Base-by-base conservation (phyloP, 2,797 vertebrate genomes). In the Coccyzus lansbergi region DNA sequence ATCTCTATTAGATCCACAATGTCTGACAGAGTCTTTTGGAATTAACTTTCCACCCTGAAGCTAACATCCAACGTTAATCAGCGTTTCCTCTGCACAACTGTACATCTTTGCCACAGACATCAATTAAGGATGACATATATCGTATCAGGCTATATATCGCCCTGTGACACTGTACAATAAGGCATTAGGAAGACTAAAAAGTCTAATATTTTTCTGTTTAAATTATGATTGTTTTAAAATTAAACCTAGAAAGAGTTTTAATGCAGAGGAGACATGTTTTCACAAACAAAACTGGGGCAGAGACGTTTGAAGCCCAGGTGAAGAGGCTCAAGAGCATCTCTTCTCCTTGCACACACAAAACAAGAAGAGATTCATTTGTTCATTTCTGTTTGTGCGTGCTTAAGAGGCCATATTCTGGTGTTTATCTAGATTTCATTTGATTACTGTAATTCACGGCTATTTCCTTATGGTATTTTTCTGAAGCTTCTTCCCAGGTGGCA, bases 401-500 rank as follows among this genome's bases (percentile, higher is more conserved):
- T 78, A 51, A 40, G 31, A 88, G 22, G 33, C 16, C 52, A 33
- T 16, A 33, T 53, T 74, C 44, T 62, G 87, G 16, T 52, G 9
- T 71, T 80, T 70, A 51, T 53, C 48, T 88, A 53, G 31, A 68
- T 63, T 59, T 77, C 10, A 38, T 33, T 70, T 74, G 4, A 82
- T 65, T 71, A 38, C 29, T 79, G 28, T 28, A 86, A 83, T 60
- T 71, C 17, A 52, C 46, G 0, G 56, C 7, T 63, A 68, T 64
- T 81, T 93, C 40, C 25, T 67, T n/a, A 28, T 4, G 10, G 21
- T 67, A 36, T 77, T 86, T 76, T 83, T 67, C 75, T 63, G 36
- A 84, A 86, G 63, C 40, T 69, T 76, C 31, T 86, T 93, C 68
- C 78, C 55, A 42, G 34, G 29, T 71, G 20, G 19, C 17, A 91